Evolutionary conservation across 2,113 vertebrate species (phyloP), one percentile per base, ranked within the genome.

Genomic region (western clawed frog (Xenopus tropicalis)): DNA sequence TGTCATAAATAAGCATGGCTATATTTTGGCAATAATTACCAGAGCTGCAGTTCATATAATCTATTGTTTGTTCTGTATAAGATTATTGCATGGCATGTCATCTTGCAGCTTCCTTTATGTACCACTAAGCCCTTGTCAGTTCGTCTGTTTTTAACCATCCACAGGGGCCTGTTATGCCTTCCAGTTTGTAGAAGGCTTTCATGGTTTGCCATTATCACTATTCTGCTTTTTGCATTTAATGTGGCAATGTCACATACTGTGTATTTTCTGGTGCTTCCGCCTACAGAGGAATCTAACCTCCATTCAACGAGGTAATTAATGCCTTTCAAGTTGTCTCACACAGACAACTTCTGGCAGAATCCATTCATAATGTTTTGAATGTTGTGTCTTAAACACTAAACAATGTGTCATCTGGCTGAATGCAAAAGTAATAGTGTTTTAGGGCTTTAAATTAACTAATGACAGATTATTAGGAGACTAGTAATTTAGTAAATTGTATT

Each of bases 301-400:
- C 57, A 74, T 69, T 74, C 65, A 74, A 20, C n/a, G 46, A 68
- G 57, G 72, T 74, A 74, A 74, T 74, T 69, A 74, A 69, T 74
- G 72, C 72, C 57, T 74, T 74, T 74, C 65, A 66, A 69, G 43
- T 74, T 74, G 72, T 68, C 72, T 54, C 72, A 68, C 72, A 68
- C 65, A 68, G 65, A 68, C 72, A 69, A 74, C 65, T 69, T 74
- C 68, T 74, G 57, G 72, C 72, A 74, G 72, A 69, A 74, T 62
- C 66, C 65, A 69, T 74, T 74, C 65, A 74, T 74, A 74, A 74
- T 74, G 72, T 74, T 68, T 61, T 68, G 72, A 74, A 74, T 43
- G 65, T 69, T 74, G 72, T 25, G 72, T 20, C 61, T 74, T 61
- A 69, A 74, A 69, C 66, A 62, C 72, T 37, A 43, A 69, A 69